Conservation (phyloP, 1,140 invertebrate genomes). For the Procambarus clarkii region DNA sequence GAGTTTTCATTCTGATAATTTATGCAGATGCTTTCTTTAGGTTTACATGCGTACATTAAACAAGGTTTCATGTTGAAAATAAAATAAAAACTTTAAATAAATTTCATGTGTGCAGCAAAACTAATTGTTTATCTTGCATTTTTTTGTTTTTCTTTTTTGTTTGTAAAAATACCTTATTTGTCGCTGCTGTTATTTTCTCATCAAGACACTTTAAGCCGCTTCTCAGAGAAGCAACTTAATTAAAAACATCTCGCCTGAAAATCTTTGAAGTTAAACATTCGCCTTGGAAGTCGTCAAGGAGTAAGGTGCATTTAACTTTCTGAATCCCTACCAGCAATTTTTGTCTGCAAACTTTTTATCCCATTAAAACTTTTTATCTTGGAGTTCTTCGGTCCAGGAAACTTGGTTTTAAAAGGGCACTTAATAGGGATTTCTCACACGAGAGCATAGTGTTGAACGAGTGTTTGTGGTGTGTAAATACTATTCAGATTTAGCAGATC, state of each 20-base stretch:
- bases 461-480: too few relatives aligned
- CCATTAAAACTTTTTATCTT: conserved; percentile 47
- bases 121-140: too few relatives aligned
- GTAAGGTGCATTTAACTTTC: conserved; percentile 42
- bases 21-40: too few relatives aligned
- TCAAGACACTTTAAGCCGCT: not conserved
- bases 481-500: too few relatives aligned
- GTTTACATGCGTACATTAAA: too few relatives aligned
- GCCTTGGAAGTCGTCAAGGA: conserved; percentile 25
- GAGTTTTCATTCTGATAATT: too few relatives aligned
- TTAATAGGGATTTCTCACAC: conserved; percentile 24
- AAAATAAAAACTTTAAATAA: too few relatives aligned
- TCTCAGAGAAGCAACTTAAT: not conserved
- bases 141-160: not conserved
- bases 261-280: conserved; percentile 39
- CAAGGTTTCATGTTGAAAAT: too few relatives aligned
- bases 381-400: conserved; percentile 27
- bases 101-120: too few relatives aligned
- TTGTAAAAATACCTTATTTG: not conserved
- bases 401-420: conserved; percentile 25
- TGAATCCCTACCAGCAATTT: conserved; percentile 45
- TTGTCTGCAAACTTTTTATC: conserved; percentile 46
- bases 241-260: conserved; percentile 15
- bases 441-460: not conserved
- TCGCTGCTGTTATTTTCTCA: conserved; percentile 7